phyloP scores from a whole-genome alignment of 1,140 invertebrate genomes.

The Sinella curviseta region DNA sequence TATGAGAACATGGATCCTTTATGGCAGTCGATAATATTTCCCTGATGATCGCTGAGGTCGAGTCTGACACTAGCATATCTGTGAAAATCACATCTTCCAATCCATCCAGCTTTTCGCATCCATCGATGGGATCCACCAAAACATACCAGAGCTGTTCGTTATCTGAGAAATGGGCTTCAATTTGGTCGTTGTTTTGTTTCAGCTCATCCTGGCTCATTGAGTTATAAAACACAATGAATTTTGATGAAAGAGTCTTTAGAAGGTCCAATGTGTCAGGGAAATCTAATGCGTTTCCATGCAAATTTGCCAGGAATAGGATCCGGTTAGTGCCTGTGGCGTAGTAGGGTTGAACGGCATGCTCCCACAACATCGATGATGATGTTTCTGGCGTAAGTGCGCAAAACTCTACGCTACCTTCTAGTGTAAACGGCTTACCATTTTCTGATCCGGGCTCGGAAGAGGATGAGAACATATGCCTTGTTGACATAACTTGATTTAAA shows the following conservation, averaged over 20 bases:
- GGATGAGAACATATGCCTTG: background rate
- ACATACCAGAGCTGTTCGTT: background rate
- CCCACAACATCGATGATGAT: background rate
- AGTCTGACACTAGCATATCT: background rate
- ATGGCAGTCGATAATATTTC: background rate
- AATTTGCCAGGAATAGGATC: background rate
- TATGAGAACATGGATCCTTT: background rate
- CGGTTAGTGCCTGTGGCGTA: background rate
- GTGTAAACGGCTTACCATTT: background rate
- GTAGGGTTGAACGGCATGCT: background rate
- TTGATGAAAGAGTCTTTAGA: background rate
- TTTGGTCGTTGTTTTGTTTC: background rate
- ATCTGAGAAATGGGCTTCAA: background rate
- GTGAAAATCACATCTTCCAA: background rate
- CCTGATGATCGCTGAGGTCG: background rate
- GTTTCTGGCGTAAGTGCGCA: background rate
- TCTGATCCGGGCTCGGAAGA: background rate
- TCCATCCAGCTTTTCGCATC: background rate
- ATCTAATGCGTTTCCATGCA: background rate
- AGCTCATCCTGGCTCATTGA: background rate
- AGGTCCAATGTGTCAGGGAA: background rate
- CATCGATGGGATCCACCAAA: background rate
- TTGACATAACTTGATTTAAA: background rate
- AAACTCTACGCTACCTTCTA: background rate
- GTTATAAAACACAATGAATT: background rate